Evolutionary conservation across 53 echinoderm and acorn worm species (phyloP), one percentile per base, ranked within the genome.

Genomic region (Temnopleurus reevesii): DNA sequence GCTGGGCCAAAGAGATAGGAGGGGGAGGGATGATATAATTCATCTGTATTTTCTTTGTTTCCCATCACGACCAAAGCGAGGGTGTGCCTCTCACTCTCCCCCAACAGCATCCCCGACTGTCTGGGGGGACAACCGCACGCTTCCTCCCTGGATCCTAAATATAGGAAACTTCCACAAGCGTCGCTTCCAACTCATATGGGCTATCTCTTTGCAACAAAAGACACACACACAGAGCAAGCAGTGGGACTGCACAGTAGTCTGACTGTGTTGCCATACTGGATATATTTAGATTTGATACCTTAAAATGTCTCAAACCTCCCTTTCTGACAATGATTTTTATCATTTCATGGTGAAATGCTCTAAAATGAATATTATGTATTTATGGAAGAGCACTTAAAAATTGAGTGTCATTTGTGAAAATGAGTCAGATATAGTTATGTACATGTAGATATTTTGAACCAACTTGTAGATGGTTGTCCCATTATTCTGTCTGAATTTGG

Each of bases 131-230:
- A 71, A 15, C 71, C 71, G 8, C 71, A 41, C 8, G 23, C 12
- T 71, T 71, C 71, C 71, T 71, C n/a, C 21, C 36, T n/a, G 36
- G 7, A 71, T 2, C 38, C 71, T 41, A 71, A 43, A 71, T 71
- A 71, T 71, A 71, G 71, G n/a, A 71, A 41, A 38, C 36, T 23
- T 38, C 71, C 71, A 8, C 71, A n/a, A 41, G 71, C 71, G 71
- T 9, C 38, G 21, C 21, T 71, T 71, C 71, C 71, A 71, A 36
- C 36, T 41, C 71, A 71, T 23, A 41, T 41, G 56, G 71, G 41
- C 71, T 38, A 21, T 58, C 63, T 15, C 41, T 71, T 21, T 71
- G 8, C 71, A 71, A 71, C 71, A 63, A 63, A 30, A 63, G 63
- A 63, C 31, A 41, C 71, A 36, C 71, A 36, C 41, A 41, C 4